Evolutionary conservation across 2,113 vertebrate species (phyloP).

Genomic region (Sturnira hondurensis): DNA sequence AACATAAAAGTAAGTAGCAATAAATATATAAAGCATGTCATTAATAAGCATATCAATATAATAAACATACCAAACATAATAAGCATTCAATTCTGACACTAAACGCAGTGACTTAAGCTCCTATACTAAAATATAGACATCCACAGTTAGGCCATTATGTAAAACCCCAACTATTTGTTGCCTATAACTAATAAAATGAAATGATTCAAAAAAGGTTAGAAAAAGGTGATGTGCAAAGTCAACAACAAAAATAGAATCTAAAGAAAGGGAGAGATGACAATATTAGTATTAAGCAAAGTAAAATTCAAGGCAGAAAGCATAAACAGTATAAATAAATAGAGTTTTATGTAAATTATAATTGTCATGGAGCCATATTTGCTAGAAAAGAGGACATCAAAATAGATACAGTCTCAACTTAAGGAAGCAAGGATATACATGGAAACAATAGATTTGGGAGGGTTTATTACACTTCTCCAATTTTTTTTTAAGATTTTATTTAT

Average conservation of each 20-base stretch:
- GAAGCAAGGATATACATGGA: background rate
- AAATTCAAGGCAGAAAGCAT: background rate
- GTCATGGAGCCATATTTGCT: background rate
- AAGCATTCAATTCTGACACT: background rate
- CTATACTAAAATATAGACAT: background rate
- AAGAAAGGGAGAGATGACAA: background rate
- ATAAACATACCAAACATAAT: background rate
- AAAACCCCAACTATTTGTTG: background rate
- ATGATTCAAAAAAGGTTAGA: background rate
- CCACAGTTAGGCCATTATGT: background rate
- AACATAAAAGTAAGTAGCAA: slow-evolving; percentile 17
- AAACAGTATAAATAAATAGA: background rate
- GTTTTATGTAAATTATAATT: background rate
- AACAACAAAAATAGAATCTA: background rate
- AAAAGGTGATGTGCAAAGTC: background rate
- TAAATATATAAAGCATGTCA: too few relatives aligned
- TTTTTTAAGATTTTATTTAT: too few relatives aligned
- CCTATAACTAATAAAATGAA: background rate
- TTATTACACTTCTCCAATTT: slow-evolving; percentile 3
- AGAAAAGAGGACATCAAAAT: background rate
- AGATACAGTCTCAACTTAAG: background rate
- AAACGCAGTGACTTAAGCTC: background rate
- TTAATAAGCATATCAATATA: too few relatives aligned
- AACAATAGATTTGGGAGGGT: background rate
- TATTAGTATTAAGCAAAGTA: background rate